phyloP scores from a whole-genome alignment of 2,797 vertebrate genomes.

The Luscinia megarhynchos region DNA sequence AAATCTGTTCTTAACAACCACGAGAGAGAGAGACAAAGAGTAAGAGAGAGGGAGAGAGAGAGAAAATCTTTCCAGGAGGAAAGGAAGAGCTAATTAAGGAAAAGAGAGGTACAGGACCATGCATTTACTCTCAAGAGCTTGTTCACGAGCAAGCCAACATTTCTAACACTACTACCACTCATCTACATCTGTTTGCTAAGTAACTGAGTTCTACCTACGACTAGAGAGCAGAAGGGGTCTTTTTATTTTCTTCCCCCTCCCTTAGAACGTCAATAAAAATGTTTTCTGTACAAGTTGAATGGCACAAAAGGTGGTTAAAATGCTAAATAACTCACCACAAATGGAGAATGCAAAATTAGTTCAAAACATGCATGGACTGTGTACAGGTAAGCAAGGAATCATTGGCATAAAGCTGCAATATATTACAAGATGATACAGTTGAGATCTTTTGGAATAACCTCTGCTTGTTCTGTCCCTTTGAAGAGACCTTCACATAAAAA shows the following conservation, averaged over 20 bases:
- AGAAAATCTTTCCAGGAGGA: constrained; percentile 74
- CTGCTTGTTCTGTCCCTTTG: constrained; percentile 63
- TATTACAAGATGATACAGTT: constrained; percentile 79
- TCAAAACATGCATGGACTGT: constrained; percentile 79
- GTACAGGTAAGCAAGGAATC: constrained; percentile 79
- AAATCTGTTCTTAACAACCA: constrained; percentile 77
- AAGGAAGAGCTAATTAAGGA: constrained; percentile 79
- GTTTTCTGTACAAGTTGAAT: constrained; percentile 85
- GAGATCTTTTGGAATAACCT: constrained; percentile 73
- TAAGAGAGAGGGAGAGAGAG: constrained; percentile 44
- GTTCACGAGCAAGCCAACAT: constrained; percentile 81
- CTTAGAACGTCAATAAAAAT: constrained; percentile 79
- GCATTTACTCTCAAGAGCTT: constrained; percentile 84
- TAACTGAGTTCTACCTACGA: constrained; percentile 81
- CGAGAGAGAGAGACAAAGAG: constrained; percentile 63
- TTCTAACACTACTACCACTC: constrained; percentile 84
- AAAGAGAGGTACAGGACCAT: constrained; percentile 81
- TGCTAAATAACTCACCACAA: constrained; percentile 75
- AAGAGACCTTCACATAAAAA: constrained; percentile 48
- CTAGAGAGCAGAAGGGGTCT: constrained; percentile 75
- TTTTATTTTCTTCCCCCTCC: constrained; percentile 50
- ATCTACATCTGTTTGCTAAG: constrained; percentile 79
- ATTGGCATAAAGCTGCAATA: constrained; percentile 85
- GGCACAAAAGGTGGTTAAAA: constrained; percentile 78
- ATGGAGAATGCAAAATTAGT: constrained; percentile 78